Conservation (phyloP, 2,888 invertebrate species). For the Plutella xylostella region DNA sequence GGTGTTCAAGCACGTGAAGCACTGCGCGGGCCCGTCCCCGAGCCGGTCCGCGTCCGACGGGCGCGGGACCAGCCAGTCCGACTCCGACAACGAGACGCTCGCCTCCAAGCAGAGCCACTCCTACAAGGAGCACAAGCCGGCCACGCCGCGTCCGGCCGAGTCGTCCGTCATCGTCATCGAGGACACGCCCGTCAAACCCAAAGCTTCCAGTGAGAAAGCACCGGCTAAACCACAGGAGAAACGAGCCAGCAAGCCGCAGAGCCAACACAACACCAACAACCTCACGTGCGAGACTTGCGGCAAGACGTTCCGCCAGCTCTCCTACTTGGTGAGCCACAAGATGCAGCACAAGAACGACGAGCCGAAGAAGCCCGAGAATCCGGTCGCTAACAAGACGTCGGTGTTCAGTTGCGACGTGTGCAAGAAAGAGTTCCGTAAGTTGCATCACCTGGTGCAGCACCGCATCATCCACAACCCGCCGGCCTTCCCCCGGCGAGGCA, state of each 20-base stretch:
- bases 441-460: slow-evolving; percentile 62
- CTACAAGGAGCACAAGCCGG: too few relatives aligned
- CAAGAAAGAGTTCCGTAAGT: slow-evolving; percentile 57
- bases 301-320: slow-evolving; percentile 57
- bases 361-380: slow-evolving; percentile 29
- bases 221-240: slow-evolving; percentile 14
- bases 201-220: slow-evolving; percentile 23
- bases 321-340: slow-evolving; percentile 55
- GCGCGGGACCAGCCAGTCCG: background rate
- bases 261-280: slow-evolving; percentile 27
- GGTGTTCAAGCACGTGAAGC: slow-evolving; percentile 64
- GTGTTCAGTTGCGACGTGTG: slow-evolving; percentile 57
- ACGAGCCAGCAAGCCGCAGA: slow-evolving; percentile 18
- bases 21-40: slow-evolving; percentile 60
- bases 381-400: slow-evolving; percentile 23
- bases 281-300: slow-evolving; percentile 57
- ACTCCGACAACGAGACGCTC: background rate
- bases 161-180: slow-evolving; percentile 43
- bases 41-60: slow-evolving; percentile 44
- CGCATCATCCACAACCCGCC: slow-evolving; percentile 47
- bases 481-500: slow-evolving; percentile 35
- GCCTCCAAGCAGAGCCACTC: background rate
- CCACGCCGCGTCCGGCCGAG: slow-evolving; percentile 19
- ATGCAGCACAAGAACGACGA: slow-evolving; percentile 46
- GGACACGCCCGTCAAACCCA: slow-evolving; percentile 38